Percentiles rank a stretch among this genome's conserved stretches.
Evolutionary conservation across 2,113 vertebrate species (phyloP).

Genomic region (Dendrocopos noguchii): DNA sequence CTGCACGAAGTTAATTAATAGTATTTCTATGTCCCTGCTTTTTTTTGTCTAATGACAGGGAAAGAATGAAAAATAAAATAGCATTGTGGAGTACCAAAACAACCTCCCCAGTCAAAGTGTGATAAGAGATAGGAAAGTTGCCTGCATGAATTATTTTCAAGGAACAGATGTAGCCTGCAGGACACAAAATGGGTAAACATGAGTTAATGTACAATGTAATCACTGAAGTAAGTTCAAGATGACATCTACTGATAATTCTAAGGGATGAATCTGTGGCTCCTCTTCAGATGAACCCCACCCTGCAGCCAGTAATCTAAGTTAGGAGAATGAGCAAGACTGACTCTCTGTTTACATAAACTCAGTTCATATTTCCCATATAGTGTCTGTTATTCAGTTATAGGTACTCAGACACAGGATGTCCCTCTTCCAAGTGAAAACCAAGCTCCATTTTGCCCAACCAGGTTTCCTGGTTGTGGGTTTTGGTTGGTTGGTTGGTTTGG

Average conservation of each 20-base stretch:
- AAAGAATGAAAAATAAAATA: neutral
- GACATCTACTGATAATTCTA: neutral
- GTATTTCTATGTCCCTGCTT: neutral
- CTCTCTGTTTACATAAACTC: neutral
- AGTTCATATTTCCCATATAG: neutral
- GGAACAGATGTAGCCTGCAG: neutral
- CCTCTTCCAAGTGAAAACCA: neutral
- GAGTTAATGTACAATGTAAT: neutral
- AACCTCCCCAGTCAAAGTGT: neutral
- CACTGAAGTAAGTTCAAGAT: neutral
- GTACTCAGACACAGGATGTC: neutral
- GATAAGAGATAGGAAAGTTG: neutral
- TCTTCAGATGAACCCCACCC: neutral
- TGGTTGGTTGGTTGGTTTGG: too few relatives aligned
- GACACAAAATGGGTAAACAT: neutral
- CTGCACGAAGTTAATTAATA: neutral
- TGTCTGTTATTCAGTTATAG: neutral
- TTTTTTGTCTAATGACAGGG: neutral
- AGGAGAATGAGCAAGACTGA: neutral
- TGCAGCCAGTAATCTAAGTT: neutral
- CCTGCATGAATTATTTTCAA: neutral
- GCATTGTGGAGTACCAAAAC: neutral
- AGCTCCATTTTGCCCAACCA: neutral
- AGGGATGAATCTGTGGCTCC: neutral
- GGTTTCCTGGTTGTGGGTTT: neutral